Evolutionary conservation across 2,888 invertebrate genomes (phyloP), one percentile per base, ranked within the genome.

Genomic region (Dascillus cervinus): DNA sequence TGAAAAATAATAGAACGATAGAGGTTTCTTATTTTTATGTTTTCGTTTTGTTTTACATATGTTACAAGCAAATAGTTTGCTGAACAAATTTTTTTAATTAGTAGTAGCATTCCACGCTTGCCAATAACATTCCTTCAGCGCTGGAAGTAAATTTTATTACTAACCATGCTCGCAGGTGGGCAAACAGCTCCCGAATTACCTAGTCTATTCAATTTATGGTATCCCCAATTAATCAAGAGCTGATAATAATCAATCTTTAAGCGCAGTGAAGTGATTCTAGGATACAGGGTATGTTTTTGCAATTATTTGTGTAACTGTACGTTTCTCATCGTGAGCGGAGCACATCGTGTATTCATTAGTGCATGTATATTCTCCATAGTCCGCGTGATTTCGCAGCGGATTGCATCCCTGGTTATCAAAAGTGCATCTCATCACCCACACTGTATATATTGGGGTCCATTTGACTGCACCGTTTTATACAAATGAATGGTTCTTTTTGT

Each of bases 241-340:
- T 55, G 55, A 58, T 57, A 55, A 54, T 56, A 57, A 59, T 58
- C 55, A 56, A 49, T 51, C 47, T 50, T 37, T 50, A 47, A 58
- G 72, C 73, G 73, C 73, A 71, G 72, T 71, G 74, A 70, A 75
- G 79, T 79, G 79, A 80, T 79, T 79, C 75, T 83, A 84, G 85
- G 85, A 84, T 84, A 86, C 86, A 86, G 86, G 86, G 86, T 86
- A 86, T 82, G 83, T 82, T 83, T 71, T 85, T 83, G 82, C 83
- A 82, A 82, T 83, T 84, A 81, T 82, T 81, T 82, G 76, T 75
- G 73, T 77, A 75, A 49, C 39, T 35, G 34, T n/a, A n/a, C n/a
- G n/a, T 35, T 39, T 17, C 35, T 35, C 32, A 29, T 32, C 35
- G 35, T 35, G 32, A 35, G 35, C 32, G 35, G 35, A 32, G 35